Conservation (phyloP, 2,113 vertebrate species). For the Hystrix cristata region DNA sequence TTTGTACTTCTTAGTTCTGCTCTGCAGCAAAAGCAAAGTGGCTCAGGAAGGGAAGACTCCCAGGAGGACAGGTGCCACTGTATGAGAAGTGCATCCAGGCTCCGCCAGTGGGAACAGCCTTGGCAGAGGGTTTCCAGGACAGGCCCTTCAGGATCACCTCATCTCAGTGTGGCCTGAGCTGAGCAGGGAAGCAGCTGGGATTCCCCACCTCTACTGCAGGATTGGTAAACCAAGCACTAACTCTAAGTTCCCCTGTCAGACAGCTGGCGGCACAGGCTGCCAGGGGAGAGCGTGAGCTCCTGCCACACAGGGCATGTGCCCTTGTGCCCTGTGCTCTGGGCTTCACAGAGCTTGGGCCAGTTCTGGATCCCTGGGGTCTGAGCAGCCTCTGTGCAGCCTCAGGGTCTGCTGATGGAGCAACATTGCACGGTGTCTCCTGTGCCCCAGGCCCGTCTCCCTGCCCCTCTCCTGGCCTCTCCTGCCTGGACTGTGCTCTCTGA, state of each 20-base stretch:
- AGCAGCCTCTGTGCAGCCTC: neutral
- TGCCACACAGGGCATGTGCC: no score
- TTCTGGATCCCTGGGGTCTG: neutral
- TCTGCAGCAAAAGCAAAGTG: neutral
- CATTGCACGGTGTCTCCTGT: neutral
- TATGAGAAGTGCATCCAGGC: neutral
- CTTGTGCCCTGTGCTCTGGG: neutral
- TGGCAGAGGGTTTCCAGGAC: neutral
- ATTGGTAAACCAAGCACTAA: neutral
- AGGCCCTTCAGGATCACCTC: neutral
- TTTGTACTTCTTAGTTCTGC: neutral
- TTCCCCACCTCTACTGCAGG: neutral
- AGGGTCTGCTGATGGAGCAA: neutral
- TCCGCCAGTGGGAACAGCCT: neutral
- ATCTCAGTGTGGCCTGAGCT: neutral
- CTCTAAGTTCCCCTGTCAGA: neutral
- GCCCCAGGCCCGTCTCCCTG: neutral
- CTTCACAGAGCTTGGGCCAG: neutral
- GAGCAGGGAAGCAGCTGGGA: neutral
- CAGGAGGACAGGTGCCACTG: neutral
- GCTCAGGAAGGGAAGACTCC: neutral
- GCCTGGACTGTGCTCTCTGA: neutral
- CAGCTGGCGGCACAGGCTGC: neutral
- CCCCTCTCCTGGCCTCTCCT: neutral
- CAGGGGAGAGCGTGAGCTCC: neutral